Percentiles rank a stretch among this genome's conserved stretches.
These are phyloP conservation scores for Anas platyrhynchos DNA, from an alignment of 2,113 vertebrate species.

Conservation along the genomic window DNA sequence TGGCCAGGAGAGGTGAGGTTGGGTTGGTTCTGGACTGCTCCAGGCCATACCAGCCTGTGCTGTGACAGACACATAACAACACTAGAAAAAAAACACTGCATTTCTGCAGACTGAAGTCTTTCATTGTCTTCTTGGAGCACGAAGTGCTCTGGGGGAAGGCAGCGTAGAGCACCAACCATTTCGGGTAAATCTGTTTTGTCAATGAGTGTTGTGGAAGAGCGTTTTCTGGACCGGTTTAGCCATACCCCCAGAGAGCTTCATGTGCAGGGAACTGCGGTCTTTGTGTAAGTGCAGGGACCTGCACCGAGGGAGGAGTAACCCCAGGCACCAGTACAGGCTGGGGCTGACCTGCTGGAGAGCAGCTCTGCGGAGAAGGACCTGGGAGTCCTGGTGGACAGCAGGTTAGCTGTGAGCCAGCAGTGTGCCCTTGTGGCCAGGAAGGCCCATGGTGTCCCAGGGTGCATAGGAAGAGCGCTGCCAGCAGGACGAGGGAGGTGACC, in stretches of 20 bases:
- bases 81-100: neutral
- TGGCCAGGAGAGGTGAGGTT: neutral
- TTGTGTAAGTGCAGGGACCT: no score
- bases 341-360: no score
- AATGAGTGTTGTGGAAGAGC: neutral
- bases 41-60: neutral
- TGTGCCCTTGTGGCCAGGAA: no score
- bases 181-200: neutral
- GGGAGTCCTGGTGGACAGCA: no score
- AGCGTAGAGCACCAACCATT: neutral
- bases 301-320: no score
- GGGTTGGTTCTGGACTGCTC: fast-evolving
- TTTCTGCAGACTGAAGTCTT: neutral
- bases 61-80: neutral
- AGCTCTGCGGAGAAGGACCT: no score
- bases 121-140: neutral
- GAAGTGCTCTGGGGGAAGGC: neutral
- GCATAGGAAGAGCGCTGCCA: no score
- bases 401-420: no score
- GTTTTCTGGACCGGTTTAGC: neutral
- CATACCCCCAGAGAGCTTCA: neutral
- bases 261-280: neutral
- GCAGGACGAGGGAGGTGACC: no score
- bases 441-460: no score
- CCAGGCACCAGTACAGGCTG: no score